phyloP scores from a whole-genome alignment of 1,140 invertebrate genomes.

The Drosophila melanogaster region DNA sequence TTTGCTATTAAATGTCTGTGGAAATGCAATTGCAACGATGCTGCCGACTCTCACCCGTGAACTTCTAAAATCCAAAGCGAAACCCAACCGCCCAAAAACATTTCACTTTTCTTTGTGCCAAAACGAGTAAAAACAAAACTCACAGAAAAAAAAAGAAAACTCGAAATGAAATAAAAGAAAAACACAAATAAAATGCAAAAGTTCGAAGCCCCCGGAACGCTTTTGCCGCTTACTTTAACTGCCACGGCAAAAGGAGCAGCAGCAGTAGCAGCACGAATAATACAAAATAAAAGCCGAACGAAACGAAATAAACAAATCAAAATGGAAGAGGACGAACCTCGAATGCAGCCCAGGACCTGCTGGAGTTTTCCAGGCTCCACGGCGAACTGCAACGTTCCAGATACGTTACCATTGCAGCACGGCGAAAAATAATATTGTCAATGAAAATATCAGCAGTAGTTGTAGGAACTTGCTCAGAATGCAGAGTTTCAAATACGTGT shows the following conservation, averaged over 20 bases:
- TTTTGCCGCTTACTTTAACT: constrained; percentile 66
- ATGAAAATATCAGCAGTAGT: neutral
- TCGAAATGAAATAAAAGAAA: constrained; percentile 1
- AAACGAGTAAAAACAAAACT: constrained; percentile 41
- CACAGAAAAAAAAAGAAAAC: constrained; percentile 5
- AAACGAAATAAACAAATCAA: constrained; percentile 58
- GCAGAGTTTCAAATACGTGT: too few relatives aligned
- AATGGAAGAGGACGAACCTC: constrained; percentile 28
- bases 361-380: constrained; percentile 33
- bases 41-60: constrained; percentile 11
- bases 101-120: constrained; percentile 78
- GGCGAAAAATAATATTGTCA: neutral
- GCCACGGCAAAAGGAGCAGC: constrained; percentile 28
- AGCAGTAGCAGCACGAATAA: neutral
- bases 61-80: constrained; percentile 42
- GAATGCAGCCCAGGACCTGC: constrained; percentile 55
- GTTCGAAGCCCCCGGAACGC: constrained; percentile 68
- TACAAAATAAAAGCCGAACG: constrained; percentile 37
- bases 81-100: constrained; percentile 50
- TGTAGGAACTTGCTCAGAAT: neutral
- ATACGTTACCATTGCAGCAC: constrained; percentile 55
- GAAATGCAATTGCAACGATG: constrained; percentile 56
- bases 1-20: constrained; percentile 42
- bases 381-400: constrained; percentile 67
- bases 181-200: constrained; percentile 66